Evolutionary conservation across 2,888 invertebrate species (phyloP).

Genomic region (Zeuzera pyrina): DNA sequence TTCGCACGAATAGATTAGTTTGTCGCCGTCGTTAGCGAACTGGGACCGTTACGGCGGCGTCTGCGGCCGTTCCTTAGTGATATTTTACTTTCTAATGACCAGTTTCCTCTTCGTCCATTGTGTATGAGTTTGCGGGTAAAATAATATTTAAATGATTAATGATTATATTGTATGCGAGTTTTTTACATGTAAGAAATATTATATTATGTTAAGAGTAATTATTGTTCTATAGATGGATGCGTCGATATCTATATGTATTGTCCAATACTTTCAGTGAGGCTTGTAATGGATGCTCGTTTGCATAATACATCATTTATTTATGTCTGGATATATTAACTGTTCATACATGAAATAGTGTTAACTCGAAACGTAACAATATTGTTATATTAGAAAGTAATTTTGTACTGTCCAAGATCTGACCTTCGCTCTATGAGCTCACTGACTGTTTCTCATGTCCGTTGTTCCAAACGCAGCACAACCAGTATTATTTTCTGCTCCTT

Average conservation of each 20-base stretch:
- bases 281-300: neutral
- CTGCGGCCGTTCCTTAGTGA: too few relatives aligned
- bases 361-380: neutral
- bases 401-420: neutral
- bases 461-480: neutral
- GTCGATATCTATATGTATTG: slow-evolving; percentile 6
- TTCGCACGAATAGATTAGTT: too few relatives aligned
- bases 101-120: slow-evolving; percentile 31
- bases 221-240: slow-evolving; percentile 24
- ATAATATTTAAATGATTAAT: too few relatives aligned
- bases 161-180: too few relatives aligned
- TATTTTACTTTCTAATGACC: too few relatives aligned
- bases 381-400: neutral
- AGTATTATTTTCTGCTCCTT: too few relatives aligned
- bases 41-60: too few relatives aligned
- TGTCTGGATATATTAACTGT: neutral
- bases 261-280: neutral
- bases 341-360: neutral
- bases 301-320: neutral
- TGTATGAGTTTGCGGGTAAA: too few relatives aligned
- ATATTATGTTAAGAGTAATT: slow-evolving; percentile 26
- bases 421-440: neutral
- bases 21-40: too few relatives aligned
- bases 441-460: neutral
- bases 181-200: too few relatives aligned